phyloP scores from a whole-genome alignment of 2,888 invertebrate genomes.

The Sthenelais limicola region DNA sequence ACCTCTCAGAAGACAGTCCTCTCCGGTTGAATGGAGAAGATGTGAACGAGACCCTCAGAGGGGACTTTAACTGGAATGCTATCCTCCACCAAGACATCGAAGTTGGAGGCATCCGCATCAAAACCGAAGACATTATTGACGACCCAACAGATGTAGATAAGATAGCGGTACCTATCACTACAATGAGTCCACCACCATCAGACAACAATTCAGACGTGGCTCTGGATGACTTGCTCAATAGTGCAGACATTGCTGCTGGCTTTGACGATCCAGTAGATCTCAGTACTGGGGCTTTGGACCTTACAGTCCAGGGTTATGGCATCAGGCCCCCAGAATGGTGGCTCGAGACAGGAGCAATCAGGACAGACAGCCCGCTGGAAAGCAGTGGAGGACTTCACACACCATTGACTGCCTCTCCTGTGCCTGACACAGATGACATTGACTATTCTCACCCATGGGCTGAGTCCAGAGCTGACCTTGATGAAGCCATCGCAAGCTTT shows the following conservation, averaged over 20 bases:
- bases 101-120: conserved; percentile 65
- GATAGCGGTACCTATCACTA: conserved; percentile 47
- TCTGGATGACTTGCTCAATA: conserved; percentile 65
- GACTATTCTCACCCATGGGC: conserved; percentile 63
- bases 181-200: conserved; percentile 68
- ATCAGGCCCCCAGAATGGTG: conserved; percentile 71
- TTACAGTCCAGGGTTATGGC: conserved; percentile 68
- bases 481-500: conserved; percentile 64
- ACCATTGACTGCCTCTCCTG: conserved; percentile 57
- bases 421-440: conserved; percentile 52
- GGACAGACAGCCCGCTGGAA: not conserved
- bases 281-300: conserved; percentile 63
- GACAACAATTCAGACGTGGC: conserved; percentile 66
- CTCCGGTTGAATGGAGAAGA: conserved; percentile 18
- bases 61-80: conserved; percentile 68
- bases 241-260: conserved; percentile 53
- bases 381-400: conserved; percentile 45
- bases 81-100: conserved; percentile 70
- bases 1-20: not conserved
- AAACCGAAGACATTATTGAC: conserved; percentile 67
- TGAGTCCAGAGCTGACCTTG: conserved; percentile 54
- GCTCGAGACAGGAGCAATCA: conserved; percentile 55
- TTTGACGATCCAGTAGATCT: conserved; percentile 55
- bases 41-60: conserved; percentile 41
- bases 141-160: conserved; percentile 49